phyloP scores from a whole-genome alignment of 2,888 invertebrate genomes.

The Troides aeacus region DNA sequence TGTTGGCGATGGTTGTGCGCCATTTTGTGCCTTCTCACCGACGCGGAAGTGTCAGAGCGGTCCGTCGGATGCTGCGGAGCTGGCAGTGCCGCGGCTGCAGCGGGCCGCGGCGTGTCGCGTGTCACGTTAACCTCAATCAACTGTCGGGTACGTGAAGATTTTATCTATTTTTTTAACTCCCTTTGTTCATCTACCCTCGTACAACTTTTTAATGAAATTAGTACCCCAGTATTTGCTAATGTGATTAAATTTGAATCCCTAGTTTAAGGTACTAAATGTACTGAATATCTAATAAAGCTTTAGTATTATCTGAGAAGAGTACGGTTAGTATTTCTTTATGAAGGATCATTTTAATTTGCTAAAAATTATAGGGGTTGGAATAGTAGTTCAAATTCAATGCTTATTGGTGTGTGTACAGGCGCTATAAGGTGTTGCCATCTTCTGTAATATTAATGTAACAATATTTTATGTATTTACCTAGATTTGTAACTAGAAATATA shows the following conservation, averaged over 20 bases:
- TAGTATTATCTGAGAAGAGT: too few relatives aligned
- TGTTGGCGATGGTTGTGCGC: conserved; percentile 13
- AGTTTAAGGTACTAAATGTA: too few relatives aligned
- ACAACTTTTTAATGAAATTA: conserved; percentile 7
- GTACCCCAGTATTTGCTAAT: neutral
- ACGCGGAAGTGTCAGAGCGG: conserved; percentile 4
- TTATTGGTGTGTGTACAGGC: too few relatives aligned
- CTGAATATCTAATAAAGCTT: too few relatives aligned
- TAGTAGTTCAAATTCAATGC: too few relatives aligned
- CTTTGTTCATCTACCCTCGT: neutral
- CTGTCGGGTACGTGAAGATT: conserved; percentile 2
- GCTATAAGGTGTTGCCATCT: too few relatives aligned
- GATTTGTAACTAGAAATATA: too few relatives aligned
- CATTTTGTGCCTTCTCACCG: conserved; percentile 13
- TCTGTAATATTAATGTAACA: too few relatives aligned
- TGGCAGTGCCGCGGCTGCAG: neutral
- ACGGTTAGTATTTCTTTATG: too few relatives aligned
- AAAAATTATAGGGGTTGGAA: too few relatives aligned
- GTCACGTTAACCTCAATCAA: conserved; percentile 10
- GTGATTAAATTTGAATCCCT: conserved; percentile 7
- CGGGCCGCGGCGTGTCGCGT: conserved; percentile 15
- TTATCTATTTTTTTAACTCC: conserved; percentile 1
- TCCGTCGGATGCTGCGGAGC: conserved; percentile 1
- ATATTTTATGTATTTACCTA: too few relatives aligned
- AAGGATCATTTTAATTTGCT: too few relatives aligned